A percentile compares a stretch with the other conserved stretches of the same genome.
Evolutionary conservation across 2,888 invertebrate species (phyloP).

Genomic region (Steinernema carpocapsae): DNA sequence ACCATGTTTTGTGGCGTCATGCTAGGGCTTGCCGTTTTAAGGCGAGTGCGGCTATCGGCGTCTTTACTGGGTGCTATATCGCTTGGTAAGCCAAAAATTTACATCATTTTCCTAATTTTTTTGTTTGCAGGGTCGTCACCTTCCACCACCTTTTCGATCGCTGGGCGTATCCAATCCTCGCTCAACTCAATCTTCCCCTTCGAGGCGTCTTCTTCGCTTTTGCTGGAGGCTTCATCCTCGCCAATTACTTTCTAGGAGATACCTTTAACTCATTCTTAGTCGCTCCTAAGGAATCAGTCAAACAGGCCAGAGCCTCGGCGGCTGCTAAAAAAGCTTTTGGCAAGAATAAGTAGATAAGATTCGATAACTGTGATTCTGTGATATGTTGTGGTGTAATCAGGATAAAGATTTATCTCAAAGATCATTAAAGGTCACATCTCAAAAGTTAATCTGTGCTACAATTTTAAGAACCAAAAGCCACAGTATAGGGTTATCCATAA

Average conservation of each 20-base stretch:
- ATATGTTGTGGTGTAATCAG: too few relatives aligned
- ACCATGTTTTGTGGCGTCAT: conserved; percentile 55
- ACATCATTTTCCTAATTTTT: neutral
- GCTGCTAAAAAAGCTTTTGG: conserved; percentile 20
- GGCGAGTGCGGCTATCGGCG: conserved; percentile 42
- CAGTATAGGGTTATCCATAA: too few relatives aligned
- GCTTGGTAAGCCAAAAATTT: conserved; percentile 51
- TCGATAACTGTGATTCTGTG: neutral
- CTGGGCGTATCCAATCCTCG: conserved; percentile 67
- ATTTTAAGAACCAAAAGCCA: too few relatives aligned
- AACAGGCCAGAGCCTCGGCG: neutral
- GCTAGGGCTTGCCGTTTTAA: conserved; percentile 41
- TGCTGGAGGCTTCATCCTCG: conserved; percentile 52
- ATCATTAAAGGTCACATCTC: too few relatives aligned
- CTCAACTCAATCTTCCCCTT: conserved; percentile 48
- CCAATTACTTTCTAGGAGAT: conserved; percentile 47
- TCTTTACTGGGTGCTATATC: conserved; percentile 54
- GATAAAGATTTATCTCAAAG: too few relatives aligned
- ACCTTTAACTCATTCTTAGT: conserved; percentile 26
- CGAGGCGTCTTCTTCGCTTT: conserved; percentile 54
- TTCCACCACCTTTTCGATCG: conserved; percentile 56
- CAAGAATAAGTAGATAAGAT: too few relatives aligned
- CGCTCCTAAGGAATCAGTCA: neutral
- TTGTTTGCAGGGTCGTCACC: conserved; percentile 58
- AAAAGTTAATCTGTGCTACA: too few relatives aligned